Evolutionary conservation across 2,888 invertebrate species (phyloP), one percentile per base, ranked within the genome.

Genomic region (Coelinius sp.): DNA sequence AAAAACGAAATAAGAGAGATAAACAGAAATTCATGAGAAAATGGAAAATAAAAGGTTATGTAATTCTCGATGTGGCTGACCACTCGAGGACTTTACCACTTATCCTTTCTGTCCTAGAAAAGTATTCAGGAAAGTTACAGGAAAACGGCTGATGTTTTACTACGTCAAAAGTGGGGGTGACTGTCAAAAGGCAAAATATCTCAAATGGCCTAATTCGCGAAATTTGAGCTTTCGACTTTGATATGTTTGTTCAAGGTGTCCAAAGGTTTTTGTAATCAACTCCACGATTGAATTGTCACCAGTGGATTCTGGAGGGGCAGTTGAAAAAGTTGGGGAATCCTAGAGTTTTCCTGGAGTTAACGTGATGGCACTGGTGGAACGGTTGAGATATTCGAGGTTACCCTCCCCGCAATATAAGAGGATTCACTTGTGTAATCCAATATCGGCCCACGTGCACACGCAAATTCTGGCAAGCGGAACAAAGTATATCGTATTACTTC

Each of bases 361-460:
- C 12, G 17, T 25, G 63, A 20, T 31, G 25, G 14, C 35, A 59
- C n/a, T n/a, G 53, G 17, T 10, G 31, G n/a, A n/a, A n/a, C n/a
- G n/a, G 10, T 38, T 17, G 52, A 14, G 62, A 69, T 75, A 73
- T 79, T 77, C 80, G 80, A 83, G 80, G 81, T 75, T 71, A 76
- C 73, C 73, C 75, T 74, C 72, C 46, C 76, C 71, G 78, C 76
- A 76, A 79, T 77, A 75, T 84, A 85, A 85, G 83, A 83, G 85
- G 85, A 85, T 85, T 85, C 79, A 66, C 75, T 35, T 59, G 8
- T 73, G 83, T 83, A 85, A 85, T 85, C 84, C 84, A 85, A 85
- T 85, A 85, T 81, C 76, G 73, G 79, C 73, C 77, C 79, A 81
- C 83, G 83, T 82, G 84, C 76, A 56, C 71, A 44, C 67, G 27